Evolutionary conservation across 2,113 vertebrate species (phyloP).

Genomic region (Isurus oxyrinchus): DNA sequence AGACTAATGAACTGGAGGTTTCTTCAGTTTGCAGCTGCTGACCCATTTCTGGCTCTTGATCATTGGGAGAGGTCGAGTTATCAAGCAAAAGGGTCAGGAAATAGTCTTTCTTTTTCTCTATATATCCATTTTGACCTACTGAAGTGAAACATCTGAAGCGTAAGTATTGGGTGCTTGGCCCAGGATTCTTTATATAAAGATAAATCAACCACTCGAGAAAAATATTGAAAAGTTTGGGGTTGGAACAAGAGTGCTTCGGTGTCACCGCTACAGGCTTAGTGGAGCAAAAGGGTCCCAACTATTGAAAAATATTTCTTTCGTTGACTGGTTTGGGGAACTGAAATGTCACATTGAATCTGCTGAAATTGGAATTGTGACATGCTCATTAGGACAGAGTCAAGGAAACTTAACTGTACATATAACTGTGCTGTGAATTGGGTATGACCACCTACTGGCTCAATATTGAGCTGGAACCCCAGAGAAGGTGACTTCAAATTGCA

Average conservation of each 20-base stretch:
- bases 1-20: neutral
- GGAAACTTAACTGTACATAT: neutral
- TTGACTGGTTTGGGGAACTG: neutral
- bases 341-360: neutral
- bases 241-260: neutral
- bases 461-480: neutral
- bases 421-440: neutral
- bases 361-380: neutral
- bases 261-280: neutral
- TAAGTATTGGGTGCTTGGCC: neutral
- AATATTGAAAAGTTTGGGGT: neutral
- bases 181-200: neutral
- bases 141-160: neutral
- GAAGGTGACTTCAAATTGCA: neutral
- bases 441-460: neutral
- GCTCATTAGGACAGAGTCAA: neutral
- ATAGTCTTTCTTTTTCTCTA: neutral
- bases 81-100: neutral
- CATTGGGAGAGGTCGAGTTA: neutral
- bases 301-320: neutral
- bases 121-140: neutral
- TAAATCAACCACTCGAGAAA: neutral
- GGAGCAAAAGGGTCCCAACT: neutral
- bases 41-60: neutral
- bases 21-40: neutral